These are phyloP conservation scores for Drosophila colorata DNA, from an alignment of 2,888 invertebrate species.

Conservation along the genomic window DNA sequence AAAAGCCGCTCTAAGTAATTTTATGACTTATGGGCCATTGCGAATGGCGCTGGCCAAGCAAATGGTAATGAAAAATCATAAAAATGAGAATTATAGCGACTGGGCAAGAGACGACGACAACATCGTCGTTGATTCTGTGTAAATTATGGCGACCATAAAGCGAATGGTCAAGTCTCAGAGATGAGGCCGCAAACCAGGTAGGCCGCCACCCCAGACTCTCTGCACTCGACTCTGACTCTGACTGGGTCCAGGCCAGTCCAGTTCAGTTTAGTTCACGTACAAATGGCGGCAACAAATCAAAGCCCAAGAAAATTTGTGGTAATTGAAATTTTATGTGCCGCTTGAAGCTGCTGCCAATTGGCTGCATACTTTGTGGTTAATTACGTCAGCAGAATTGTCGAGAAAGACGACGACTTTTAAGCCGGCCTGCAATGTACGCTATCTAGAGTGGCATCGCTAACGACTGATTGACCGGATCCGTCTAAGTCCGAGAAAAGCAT, in stretches of 20 bases:
- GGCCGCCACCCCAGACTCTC: constrained; percentile 18
- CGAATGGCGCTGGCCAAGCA: constrained; percentile 48
- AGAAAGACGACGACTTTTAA: constrained; percentile 12
- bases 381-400: constrained; percentile 55
- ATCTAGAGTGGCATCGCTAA: constrained; percentile 47
- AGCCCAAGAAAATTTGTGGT: constrained; percentile 70
- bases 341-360: constrained; percentile 67
- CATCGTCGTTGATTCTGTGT: constrained; percentile 53
- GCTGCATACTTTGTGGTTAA: constrained; percentile 64
- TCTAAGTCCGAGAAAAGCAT: constrained; percentile 11
- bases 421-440: constrained; percentile 17
- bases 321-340: constrained; percentile 74
- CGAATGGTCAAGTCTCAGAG: constrained; percentile 45
- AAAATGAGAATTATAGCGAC: constrained; percentile 68
- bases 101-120: constrained; percentile 26
- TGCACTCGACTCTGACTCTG: constrained; percentile 1
- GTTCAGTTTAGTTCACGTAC: constrained; percentile 30
- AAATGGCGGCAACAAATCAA: constrained; percentile 71
- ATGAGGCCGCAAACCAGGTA: constrained; percentile 29
- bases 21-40: constrained; percentile 69
- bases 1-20: constrained; percentile 62
- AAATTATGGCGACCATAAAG: constrained; percentile 71
- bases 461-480: constrained; percentile 14
- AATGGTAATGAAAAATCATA: constrained; percentile 75
- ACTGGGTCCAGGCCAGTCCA: constrained; percentile 3